A percentile compares a stretch with the other conserved stretches of the same genome.
phyloP scores from a whole-genome alignment of 2,797 vertebrate species.

The Spea hammondii region DNA sequence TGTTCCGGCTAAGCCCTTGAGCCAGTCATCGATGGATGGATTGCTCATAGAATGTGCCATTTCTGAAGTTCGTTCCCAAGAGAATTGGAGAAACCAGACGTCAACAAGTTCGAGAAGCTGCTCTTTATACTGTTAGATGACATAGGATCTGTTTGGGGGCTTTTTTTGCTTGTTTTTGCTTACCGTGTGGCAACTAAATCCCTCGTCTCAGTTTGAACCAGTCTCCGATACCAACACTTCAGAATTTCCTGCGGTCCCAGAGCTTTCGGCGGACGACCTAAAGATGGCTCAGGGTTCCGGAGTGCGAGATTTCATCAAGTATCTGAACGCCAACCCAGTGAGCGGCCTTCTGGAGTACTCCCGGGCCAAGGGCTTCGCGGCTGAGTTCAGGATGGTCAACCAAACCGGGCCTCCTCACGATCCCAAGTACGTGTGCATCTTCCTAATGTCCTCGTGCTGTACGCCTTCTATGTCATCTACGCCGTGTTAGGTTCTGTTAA shows the following conservation, averaged over 20 bases:
- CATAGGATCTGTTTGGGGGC: too few relatives aligned
- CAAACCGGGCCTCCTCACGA: conserved; percentile 91
- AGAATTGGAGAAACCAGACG: too few relatives aligned
- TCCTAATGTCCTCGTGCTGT: not conserved
- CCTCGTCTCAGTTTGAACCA: conserved; percentile 16
- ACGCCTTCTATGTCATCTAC: not conserved
- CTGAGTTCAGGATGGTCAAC: conserved; percentile 89
- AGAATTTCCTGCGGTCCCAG: conserved; percentile 30
- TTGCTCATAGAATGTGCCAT: too few relatives aligned
- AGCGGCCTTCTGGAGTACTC: conserved; percentile 92
- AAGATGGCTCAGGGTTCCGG: conserved; percentile 76
- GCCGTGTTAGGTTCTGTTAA: not conserved
- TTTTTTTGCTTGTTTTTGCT: too few relatives aligned
- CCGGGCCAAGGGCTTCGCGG: conserved; percentile 90
- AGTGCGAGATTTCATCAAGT: conserved; percentile 88
- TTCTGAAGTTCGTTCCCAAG: too few relatives aligned
- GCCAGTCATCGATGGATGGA: too few relatives aligned
- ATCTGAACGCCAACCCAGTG: conserved; percentile 91
- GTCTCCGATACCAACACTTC: not conserved
- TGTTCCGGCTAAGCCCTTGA: not conserved
- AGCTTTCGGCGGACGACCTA: conserved; percentile 70
- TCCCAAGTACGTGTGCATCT: conserved; percentile 78
- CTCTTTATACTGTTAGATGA: too few relatives aligned
- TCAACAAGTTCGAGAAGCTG: too few relatives aligned
- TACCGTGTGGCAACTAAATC: not conserved